A percentile compares a stretch with the other conserved stretches of the same genome.
phyloP scores from a whole-genome alignment of 2,888 invertebrate species.

The Drosophila differens region DNA sequence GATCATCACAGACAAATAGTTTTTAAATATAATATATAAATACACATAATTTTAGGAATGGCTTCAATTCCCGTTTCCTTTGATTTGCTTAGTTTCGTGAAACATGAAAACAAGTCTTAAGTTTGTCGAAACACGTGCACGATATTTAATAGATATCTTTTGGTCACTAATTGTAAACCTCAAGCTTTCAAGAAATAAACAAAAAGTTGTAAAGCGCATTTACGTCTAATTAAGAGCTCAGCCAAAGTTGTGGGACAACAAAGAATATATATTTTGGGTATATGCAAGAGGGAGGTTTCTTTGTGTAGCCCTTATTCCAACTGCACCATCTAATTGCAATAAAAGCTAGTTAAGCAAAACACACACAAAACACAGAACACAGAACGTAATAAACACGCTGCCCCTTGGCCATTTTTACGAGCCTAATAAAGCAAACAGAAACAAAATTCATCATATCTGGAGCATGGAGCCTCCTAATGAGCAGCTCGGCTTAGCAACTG shows the following conservation, averaged over 20 bases:
- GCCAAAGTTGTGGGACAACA: conserved; percentile 38
- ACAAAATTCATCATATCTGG: conserved; percentile 76
- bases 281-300: background rate
- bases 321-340: conserved; percentile 60
- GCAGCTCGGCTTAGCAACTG: conserved; percentile 67
- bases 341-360: conserved; percentile 67
- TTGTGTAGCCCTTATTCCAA: conserved; percentile 25
- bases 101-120: background rate
- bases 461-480: conserved; percentile 73
- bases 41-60: background rate
- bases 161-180: conserved; percentile 19
- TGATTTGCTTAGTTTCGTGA: background rate
- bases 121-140: background rate
- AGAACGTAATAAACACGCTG: conserved; percentile 53
- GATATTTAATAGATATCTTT: conserved; percentile 11
- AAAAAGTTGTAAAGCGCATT: conserved; percentile 50
- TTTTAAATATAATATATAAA: background rate
- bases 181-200: conserved; percentile 16
- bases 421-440: conserved; percentile 64
- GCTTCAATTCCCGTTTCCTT: background rate
- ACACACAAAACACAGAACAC: conserved; percentile 21
- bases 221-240: conserved; percentile 60
- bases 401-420: conserved; percentile 62
- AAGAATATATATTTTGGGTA: background rate
- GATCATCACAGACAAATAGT: background rate